Evolutionary conservation across 2,888 invertebrate genomes (phyloP), one percentile per base, ranked within the genome.

Genomic region (Meteorus cinctellus): DNA sequence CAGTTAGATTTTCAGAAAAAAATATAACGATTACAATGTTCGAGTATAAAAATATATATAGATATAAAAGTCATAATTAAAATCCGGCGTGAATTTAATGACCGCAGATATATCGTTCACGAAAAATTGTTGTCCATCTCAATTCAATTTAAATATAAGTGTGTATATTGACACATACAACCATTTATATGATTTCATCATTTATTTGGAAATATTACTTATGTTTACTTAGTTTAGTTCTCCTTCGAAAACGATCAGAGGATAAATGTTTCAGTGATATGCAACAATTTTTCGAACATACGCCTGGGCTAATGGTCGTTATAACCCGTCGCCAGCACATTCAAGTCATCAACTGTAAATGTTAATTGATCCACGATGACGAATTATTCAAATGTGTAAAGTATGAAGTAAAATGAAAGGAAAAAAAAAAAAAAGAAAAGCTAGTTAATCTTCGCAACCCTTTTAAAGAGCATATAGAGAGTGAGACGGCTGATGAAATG

Each of bases 401-500:
- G 41, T 36, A n/a, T 55, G 19, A 6, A 55, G 55, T 5, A 19
- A 24, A 19, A 24, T 8, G 2, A 8, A 55, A 4, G 10, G n/a
- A 55, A 55, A 10, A 8, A 24, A 24, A 6, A 10, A 8, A 24
- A 24, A 6, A 55, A 8, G 3, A 19, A n/a, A 16, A n/a, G 1
- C 16, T 65, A 19, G 36, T n/a, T 16, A 45, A 45, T 14, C n/a
- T 48, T 5, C n/a, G 16, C 0, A 48, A 48, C n/a, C 48, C n/a
- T 48, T 48, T 2, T 48, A n/a, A 48, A 55, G 4, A n/a, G 4
- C n/a, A 55, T 55, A 1, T 4, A 55, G 12, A 41, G 4, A 51
- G 48, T 78, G 63, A 71, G 69, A 67, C 24, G 67, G 75, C 66
- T 41, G 36, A 29, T 19, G 45, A 36, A 41, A 29, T 55, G 45